Conservation (phyloP, 2,113 vertebrate species). For the Myrmophylax atrothorax region DNA sequence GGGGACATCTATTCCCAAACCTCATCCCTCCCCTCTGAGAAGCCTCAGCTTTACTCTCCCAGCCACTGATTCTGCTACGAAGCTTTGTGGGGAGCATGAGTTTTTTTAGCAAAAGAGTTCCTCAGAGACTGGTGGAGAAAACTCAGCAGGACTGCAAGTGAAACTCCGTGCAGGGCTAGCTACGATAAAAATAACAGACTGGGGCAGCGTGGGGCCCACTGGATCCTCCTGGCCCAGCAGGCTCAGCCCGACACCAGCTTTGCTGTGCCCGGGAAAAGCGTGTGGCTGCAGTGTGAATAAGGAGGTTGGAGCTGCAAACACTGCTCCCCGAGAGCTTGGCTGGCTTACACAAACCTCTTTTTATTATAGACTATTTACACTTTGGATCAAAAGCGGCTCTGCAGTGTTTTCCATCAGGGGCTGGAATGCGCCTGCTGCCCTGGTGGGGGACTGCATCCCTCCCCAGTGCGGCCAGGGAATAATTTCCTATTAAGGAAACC, state of each 20-base stretch:
- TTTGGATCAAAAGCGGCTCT: slow-evolving; percentile 52
- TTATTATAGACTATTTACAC: slow-evolving; percentile 69
- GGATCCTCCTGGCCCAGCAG: neutral
- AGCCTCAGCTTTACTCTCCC: rapidly evolving
- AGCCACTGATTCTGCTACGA: rapidly evolving
- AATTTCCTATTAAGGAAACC: slow-evolving; percentile 75
- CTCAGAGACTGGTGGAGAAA: neutral
- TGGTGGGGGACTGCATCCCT: neutral
- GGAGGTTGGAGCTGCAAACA: neutral
- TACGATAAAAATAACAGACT: slow-evolving; percentile 34
- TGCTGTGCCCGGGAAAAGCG: rapidly evolving
- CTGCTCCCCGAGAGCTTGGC: neutral
- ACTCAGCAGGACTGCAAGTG: neutral
- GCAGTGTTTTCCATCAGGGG: slow-evolving; percentile 54
- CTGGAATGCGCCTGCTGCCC: slow-evolving; percentile 54
- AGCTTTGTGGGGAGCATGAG: rapidly evolving
- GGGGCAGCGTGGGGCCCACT: neutral
- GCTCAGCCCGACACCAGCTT: neutral
- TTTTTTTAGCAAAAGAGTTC: neutral
- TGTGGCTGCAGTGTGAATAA: neutral
- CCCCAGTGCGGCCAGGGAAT: neutral
- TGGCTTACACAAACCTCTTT: slow-evolving; percentile 54
- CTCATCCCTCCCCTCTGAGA: neutral
- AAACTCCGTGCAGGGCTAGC: neutral
- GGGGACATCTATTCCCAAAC: neutral